These are phyloP conservation scores for Pelodytes ibericus DNA, from an alignment of 2,797 vertebrate species.

Conservation along the genomic window DNA sequence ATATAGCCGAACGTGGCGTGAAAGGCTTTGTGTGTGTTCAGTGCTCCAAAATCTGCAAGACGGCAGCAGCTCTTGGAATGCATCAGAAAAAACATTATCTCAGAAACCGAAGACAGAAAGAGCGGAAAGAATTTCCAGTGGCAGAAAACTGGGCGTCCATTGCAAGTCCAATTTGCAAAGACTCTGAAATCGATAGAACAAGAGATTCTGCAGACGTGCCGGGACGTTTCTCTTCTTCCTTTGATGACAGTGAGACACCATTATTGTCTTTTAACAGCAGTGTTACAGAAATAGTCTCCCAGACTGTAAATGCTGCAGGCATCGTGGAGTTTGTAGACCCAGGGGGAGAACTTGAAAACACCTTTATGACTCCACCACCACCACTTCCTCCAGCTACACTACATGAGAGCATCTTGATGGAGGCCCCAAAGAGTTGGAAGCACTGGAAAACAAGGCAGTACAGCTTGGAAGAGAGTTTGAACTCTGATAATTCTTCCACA, in stretches of 20 bases:
- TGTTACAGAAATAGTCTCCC: slow-evolving; percentile 42
- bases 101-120: slow-evolving; percentile 71
- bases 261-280: slow-evolving; percentile 51
- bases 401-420: slow-evolving; percentile 60
- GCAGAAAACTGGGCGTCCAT: slow-evolving; percentile 61
- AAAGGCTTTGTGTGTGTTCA: slow-evolving; percentile 81
- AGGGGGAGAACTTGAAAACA: slow-evolving; percentile 8
- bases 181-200: slow-evolving; percentile 65
- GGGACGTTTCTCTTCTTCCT: slow-evolving; percentile 62
- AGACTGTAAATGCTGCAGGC: slow-evolving; percentile 52
- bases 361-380: slow-evolving; percentile 33
- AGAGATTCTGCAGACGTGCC: slow-evolving; percentile 61
- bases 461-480: slow-evolving; percentile 61
- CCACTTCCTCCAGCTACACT: slow-evolving; percentile 39
- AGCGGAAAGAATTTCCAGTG: slow-evolving; percentile 64
- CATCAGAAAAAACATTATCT: slow-evolving; percentile 84
- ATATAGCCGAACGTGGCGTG: slow-evolving; percentile 77
- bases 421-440: slow-evolving; percentile 57
- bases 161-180: slow-evolving; percentile 63
- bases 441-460: slow-evolving; percentile 62
- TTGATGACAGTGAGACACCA: slow-evolving; percentile 57
- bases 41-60: slow-evolving; percentile 84
- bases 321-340: slow-evolving; percentile 53
- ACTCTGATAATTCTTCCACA: slow-evolving; percentile 63
- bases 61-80: slow-evolving; percentile 78